Conservation (phyloP, 2,888 invertebrate species). For the Macrosiphum euphorbiae region DNA sequence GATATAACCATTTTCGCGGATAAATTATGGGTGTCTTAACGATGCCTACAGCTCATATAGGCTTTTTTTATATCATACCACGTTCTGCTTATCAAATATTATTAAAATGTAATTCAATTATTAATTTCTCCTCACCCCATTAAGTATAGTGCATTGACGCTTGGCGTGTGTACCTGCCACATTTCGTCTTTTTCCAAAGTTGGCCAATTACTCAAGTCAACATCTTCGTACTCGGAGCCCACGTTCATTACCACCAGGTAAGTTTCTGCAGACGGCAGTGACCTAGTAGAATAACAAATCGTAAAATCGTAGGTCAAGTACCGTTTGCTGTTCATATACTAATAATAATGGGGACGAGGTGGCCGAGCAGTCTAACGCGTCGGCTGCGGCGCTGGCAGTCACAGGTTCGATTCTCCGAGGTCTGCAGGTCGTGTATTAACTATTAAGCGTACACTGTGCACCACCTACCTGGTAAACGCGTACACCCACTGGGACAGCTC, state of each 20-base stretch:
- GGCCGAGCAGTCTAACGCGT: no score
- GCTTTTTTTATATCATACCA: not conserved
- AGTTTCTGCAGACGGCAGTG: conserved; percentile 59
- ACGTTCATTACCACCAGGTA: conserved; percentile 75
- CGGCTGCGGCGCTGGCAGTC: no score
- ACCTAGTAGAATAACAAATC: not conserved
- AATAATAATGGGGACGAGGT: no score
- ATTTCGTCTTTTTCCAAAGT: not conserved
- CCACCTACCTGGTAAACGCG: conserved; percentile 71
- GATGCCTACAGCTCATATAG: not conserved
- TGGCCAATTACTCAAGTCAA: conserved; percentile 72
- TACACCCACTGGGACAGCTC: conserved; percentile 70
- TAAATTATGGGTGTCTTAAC: not conserved
- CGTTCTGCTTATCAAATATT: not conserved
- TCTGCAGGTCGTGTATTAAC: no score
- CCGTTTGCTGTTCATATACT: no score
- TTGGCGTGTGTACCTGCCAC: conserved; percentile 63
- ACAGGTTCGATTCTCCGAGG: no score
- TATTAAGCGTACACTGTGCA: no score
- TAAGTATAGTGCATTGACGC: conserved; percentile 64
- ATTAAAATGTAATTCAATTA: not conserved
- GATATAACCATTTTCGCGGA: not conserved
- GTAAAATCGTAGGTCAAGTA: not conserved
- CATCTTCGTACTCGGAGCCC: conserved; percentile 71
- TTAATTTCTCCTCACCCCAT: conserved; percentile 59